phyloP scores from a whole-genome alignment of 64 coral and sea anemone genomes.

The Dendrophyllia cribrosa region DNA sequence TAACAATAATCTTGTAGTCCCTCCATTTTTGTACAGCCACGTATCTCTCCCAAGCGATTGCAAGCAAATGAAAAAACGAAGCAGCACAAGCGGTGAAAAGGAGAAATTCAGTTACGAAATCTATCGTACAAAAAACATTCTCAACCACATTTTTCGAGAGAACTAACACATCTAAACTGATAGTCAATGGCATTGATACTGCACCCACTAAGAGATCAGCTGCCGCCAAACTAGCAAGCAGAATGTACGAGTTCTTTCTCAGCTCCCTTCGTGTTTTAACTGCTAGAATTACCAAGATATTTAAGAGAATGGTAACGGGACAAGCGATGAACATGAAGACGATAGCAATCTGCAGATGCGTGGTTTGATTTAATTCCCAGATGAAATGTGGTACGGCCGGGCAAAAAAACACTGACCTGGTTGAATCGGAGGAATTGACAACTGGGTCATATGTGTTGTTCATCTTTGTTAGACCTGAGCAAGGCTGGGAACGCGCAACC shows the following conservation, averaged over 20 bases:
- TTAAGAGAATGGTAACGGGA: not conserved
- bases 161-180: not conserved
- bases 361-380: not conserved
- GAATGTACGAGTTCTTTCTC: not conserved
- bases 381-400: not conserved
- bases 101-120: not conserved
- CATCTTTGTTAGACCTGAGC: too few relatives aligned
- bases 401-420: not conserved
- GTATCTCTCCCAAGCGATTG: slow-evolving; percentile 7
- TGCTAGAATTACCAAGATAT: not conserved
- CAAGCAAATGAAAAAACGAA: not conserved
- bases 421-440: not conserved
- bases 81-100: not conserved
- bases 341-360: not conserved
- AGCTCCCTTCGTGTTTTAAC: not conserved
- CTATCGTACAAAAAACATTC: not conserved
- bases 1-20: not conserved
- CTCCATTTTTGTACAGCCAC: not conserved
- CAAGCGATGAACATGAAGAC: not conserved
- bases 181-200: not conserved
- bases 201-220: not conserved
- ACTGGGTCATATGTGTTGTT: too few relatives aligned
- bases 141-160: not conserved
- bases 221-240: not conserved
- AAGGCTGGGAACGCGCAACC: too few relatives aligned